phyloP scores from a whole-genome alignment of 2,888 invertebrate species.

The Limnephilus marmoratus region DNA sequence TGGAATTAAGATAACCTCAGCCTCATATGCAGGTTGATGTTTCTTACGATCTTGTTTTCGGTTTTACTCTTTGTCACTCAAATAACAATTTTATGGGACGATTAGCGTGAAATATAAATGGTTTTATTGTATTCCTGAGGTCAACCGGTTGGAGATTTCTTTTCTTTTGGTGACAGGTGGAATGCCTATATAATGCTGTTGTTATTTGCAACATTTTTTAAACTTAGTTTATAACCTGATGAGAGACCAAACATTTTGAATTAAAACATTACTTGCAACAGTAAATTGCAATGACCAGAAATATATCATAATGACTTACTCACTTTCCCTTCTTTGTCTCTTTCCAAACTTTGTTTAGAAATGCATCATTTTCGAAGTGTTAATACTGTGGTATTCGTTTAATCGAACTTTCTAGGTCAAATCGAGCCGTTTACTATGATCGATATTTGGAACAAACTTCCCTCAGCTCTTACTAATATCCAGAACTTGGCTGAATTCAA shows the following conservation, averaged over 20 bases:
- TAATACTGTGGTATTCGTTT: too few relatives aligned
- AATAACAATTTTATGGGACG: background rate
- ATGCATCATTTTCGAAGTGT: background rate
- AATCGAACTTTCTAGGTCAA: too few relatives aligned
- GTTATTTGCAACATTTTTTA: too few relatives aligned
- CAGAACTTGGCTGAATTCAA: too few relatives aligned
- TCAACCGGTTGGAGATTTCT: background rate
- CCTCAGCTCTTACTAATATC: too few relatives aligned
- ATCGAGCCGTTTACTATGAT: too few relatives aligned
- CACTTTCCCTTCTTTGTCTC: background rate
- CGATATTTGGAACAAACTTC: too few relatives aligned
- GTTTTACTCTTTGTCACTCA: background rate
- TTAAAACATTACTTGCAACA: too few relatives aligned
- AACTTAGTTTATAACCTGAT: too few relatives aligned
- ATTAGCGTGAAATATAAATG: background rate
- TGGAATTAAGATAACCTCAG: conserved; percentile 35
- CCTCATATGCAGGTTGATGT: conserved; percentile 22
- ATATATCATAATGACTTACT: background rate
- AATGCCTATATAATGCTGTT: too few relatives aligned
- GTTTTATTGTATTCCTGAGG: background rate
- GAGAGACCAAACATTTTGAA: background rate
- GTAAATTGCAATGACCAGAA: too few relatives aligned
- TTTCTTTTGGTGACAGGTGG: too few relatives aligned
- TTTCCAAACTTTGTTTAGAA: background rate
- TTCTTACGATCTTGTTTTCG: background rate